Conservation (phyloP, 2,113 vertebrate species). For the Cinclus cinclus region DNA sequence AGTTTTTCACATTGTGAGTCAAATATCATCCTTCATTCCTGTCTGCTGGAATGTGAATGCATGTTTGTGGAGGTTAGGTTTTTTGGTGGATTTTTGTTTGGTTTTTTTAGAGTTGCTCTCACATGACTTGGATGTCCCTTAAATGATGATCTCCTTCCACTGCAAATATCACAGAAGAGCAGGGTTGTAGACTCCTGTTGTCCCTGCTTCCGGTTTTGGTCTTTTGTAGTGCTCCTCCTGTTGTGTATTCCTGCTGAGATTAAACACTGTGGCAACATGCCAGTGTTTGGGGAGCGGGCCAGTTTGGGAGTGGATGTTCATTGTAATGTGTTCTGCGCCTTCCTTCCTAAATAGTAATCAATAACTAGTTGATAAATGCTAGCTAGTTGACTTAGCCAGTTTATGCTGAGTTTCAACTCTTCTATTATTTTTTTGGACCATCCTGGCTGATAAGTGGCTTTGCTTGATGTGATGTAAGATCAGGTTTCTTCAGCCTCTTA, state of each 20-base stretch:
- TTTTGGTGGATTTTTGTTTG: too few relatives aligned
- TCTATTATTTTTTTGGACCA: background rate
- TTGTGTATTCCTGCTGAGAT: background rate
- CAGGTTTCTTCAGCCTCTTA: constrained; percentile 16
- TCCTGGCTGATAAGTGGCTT: constrained; percentile 12
- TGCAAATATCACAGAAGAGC: background rate
- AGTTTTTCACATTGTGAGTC: background rate
- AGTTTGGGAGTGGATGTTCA: background rate
- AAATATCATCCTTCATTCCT: background rate
- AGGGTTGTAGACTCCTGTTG: background rate
- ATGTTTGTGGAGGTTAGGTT: background rate
- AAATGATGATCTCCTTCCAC: background rate
- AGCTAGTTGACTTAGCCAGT: background rate
- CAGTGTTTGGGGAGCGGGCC: constrained; percentile 17
- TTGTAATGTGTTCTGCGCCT: constrained; percentile 14
- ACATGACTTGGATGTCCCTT: background rate
- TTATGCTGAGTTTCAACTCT: constrained; percentile 8
- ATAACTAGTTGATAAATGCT: background rate
- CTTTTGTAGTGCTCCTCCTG: background rate
- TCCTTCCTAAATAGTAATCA: constrained; percentile 27
- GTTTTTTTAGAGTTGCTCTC: background rate
- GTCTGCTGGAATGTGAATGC: background rate
- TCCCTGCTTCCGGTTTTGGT: background rate
- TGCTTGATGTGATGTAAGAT: constrained; percentile 6
- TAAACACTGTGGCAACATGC: background rate